phyloP scores from a whole-genome alignment of 2,113 vertebrate genomes.

The Sinocyclocheilus grahami region DNA sequence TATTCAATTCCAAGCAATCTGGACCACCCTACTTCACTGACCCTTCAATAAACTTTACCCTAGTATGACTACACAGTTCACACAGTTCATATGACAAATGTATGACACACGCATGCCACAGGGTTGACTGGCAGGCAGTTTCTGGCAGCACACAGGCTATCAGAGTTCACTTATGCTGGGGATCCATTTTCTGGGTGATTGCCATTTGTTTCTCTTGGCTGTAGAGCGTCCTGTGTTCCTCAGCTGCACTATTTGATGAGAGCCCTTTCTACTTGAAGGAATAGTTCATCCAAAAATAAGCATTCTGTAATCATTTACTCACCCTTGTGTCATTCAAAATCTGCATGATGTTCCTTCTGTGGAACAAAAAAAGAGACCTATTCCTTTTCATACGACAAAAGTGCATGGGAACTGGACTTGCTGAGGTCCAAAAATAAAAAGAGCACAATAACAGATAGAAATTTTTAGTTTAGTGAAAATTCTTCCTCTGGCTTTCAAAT shows the following conservation, averaged over 20 bases:
- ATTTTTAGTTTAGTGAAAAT: no score
- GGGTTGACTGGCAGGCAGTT: constrained; percentile 52
- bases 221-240: constrained; percentile 58
- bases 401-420: neutral
- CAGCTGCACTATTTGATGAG: constrained; percentile 16
- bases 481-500: no score
- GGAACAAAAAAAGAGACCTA: neutral
- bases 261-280: constrained; percentile 1
- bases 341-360: neutral
- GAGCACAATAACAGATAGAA: no score
- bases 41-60: constrained; percentile 4
- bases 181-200: constrained; percentile 67
- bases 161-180: constrained; percentile 53
- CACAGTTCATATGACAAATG: constrained; percentile 46
- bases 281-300: neutral
- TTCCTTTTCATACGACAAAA: neutral
- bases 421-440: no score
- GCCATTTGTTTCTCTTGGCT: constrained; percentile 72
- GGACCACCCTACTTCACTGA: constrained; percentile 13
- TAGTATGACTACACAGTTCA: constrained; percentile 17
- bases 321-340: neutral
- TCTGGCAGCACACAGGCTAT: constrained; percentile 55
- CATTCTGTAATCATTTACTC: neutral
- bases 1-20: neutral
- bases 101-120: constrained; percentile 35